Evolutionary conservation across 2,888 invertebrate species (phyloP).

Genomic region (Caenorhabditis sp.): DNA sequence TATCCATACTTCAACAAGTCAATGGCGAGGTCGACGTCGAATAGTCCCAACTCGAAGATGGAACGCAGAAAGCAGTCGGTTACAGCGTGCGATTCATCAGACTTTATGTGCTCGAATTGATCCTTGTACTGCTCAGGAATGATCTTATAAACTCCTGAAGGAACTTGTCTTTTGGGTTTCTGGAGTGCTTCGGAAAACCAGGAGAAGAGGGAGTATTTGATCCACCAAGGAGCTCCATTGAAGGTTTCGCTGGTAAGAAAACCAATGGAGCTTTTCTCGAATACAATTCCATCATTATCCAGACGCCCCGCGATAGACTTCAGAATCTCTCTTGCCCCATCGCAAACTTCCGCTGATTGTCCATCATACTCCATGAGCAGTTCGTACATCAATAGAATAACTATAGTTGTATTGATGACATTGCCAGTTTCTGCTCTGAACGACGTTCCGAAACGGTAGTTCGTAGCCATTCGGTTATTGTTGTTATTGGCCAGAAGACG

Average conservation of each 20-base stretch:
- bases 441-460: constrained; percentile 33
- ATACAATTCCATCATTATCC: constrained; percentile 6
- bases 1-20: constrained; percentile 30
- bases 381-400: constrained; percentile 42
- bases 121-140: constrained; percentile 30
- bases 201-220: constrained; percentile 48
- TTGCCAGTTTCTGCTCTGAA: constrained; percentile 9
- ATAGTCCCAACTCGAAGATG: constrained; percentile 58
- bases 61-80: constrained; percentile 54
- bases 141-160: constrained; percentile 50
- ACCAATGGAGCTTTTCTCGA: constrained; percentile 5
- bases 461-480: constrained; percentile 31
- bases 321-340: constrained; percentile 43
- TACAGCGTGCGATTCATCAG: constrained; percentile 12
- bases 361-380: constrained; percentile 43
- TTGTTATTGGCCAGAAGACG: constrained; percentile 55
- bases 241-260: constrained; percentile 16
- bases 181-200: constrained; percentile 22
- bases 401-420: constrained; percentile 5
- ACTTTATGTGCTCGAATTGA: constrained; percentile 44
- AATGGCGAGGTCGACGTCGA: constrained; percentile 48
- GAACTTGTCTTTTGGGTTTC: constrained; percentile 45
- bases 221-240: constrained; percentile 55
- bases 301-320: constrained; percentile 43
- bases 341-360: constrained; percentile 27